These are phyloP conservation scores for Drosophila borborema DNA, from an alignment of 2,888 invertebrate species.

Conservation along the genomic window DNA sequence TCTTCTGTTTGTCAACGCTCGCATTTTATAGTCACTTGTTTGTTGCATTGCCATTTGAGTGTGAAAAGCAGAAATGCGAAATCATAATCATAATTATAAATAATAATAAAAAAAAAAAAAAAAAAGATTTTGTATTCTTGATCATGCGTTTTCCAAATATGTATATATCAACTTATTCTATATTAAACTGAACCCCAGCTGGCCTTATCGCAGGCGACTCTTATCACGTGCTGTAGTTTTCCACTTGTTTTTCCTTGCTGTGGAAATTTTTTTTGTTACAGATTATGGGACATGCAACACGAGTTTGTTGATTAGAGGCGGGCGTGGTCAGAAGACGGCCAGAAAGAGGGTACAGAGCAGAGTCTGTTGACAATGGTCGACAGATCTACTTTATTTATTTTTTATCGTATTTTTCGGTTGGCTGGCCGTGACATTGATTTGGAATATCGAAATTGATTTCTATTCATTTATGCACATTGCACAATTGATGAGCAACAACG, in stretches of 20 bases:
- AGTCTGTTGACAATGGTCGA: slow-evolving; percentile 24
- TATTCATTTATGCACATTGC: slow-evolving; percentile 70
- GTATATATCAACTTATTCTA: slow-evolving; percentile 11
- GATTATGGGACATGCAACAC: slow-evolving; percentile 26
- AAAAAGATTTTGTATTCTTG: slow-evolving; percentile 1
- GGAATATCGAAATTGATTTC: slow-evolving; percentile 33
- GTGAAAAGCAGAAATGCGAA: slow-evolving; percentile 34
- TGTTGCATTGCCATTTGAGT: slow-evolving; percentile 55
- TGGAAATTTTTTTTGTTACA: slow-evolving; percentile 63
- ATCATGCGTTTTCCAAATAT: slow-evolving; percentile 30
- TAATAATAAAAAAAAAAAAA: too few species aligned
- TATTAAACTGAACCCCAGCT: not conserved
- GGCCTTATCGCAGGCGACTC: slow-evolving; percentile 52
- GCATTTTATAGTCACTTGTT: slow-evolving; percentile 43
- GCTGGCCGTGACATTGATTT: slow-evolving; percentile 67
- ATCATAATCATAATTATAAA: not conserved
- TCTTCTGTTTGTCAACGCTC: slow-evolving; percentile 26
- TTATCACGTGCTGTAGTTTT: slow-evolving; percentile 80
- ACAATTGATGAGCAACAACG: slow-evolving; percentile 52
- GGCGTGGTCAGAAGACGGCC: not conserved
- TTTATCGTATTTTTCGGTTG: slow-evolving; percentile 26
- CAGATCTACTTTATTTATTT: slow-evolving; percentile 6
- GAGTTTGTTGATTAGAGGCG: not conserved
- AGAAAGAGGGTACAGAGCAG: not conserved
- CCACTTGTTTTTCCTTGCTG: slow-evolving; percentile 55